Conservation (phyloP, 2,888 invertebrate genomes). For the Sinohyriopsis cumingii region DNA sequence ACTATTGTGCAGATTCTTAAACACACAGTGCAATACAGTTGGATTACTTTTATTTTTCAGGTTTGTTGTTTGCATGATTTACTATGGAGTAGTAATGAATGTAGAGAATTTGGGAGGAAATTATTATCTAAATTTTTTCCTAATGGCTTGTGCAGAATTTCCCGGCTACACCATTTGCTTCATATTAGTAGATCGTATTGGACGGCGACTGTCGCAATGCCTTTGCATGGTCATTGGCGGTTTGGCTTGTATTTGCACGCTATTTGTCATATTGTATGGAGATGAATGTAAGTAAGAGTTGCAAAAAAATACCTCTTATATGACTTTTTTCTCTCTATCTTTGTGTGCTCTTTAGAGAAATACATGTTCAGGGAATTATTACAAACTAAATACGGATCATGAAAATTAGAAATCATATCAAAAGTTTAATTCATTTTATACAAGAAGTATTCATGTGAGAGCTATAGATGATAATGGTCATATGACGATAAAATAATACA, state of each 20-base stretch:
- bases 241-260: conserved; percentile 27
- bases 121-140: conserved; percentile 86
- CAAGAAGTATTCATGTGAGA: too few relatives aligned
- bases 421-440: too few relatives aligned
- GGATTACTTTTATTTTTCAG: conserved; percentile 32
- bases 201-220: conserved; percentile 57
- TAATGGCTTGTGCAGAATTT: conserved; percentile 78
- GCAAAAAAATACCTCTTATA: background rate
- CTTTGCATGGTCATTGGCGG: conserved; percentile 29
- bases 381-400: too few relatives aligned
- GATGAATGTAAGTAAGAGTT: conserved; percentile 20
- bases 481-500: too few relatives aligned
- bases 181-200: conserved; percentile 61
- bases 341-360: too few relatives aligned
- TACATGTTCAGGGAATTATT: too few relatives aligned
- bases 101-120: conserved; percentile 77
- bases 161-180: conserved; percentile 67
- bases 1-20: too few relatives aligned
- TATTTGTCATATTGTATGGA: conserved; percentile 24
- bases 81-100: conserved; percentile 85
- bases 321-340: background rate
- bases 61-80: conserved; percentile 88
- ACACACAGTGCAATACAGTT: too few relatives aligned
- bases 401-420: too few relatives aligned
- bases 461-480: too few relatives aligned